A percentile compares a stretch with the other conserved stretches of the same genome.
These are phyloP conservation scores for Euzophera pinguis DNA, from an alignment of 2,888 invertebrate genomes.

Conservation along the genomic window DNA sequence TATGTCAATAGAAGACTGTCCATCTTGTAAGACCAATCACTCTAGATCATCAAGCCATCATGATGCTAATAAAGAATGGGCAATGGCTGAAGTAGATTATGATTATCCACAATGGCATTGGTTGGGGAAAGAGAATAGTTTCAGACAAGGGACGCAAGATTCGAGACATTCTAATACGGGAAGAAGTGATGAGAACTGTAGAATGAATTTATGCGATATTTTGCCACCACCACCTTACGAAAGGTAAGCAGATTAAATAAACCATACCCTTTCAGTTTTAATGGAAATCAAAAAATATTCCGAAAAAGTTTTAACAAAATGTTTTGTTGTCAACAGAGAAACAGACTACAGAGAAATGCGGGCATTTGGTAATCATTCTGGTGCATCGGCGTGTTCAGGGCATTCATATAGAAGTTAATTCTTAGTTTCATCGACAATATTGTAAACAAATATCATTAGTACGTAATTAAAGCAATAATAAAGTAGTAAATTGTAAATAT, in stretches of 20 bases:
- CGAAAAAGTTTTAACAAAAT: not conserved
- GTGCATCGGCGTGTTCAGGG: constrained; percentile 71
- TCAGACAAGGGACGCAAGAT: constrained; percentile 58
- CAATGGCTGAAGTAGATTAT: constrained; percentile 68
- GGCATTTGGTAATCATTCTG: constrained; percentile 65
- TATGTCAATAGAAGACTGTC: constrained; percentile 69
- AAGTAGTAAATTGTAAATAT: constrained; percentile 60
- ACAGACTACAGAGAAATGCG: constrained; percentile 66
- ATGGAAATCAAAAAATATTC: no score
- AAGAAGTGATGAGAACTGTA: constrained; percentile 62
- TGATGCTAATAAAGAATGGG: constrained; percentile 67
- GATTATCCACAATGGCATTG: constrained; percentile 77
- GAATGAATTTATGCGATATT: constrained; percentile 73
- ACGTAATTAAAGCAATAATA: constrained; percentile 74
- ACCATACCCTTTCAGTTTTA: not conserved
- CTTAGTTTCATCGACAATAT: constrained; percentile 30
- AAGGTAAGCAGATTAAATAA: constrained; percentile 43
- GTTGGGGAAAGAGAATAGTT: constrained; percentile 69
- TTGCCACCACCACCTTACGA: constrained; percentile 71
- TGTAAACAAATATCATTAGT: constrained; percentile 65
- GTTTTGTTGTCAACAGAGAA: constrained; percentile 50
- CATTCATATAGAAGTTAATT: constrained; percentile 68
- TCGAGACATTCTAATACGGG: constrained; percentile 53
- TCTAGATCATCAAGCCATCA: constrained; percentile 72
- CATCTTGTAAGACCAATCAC: constrained; percentile 68